These are phyloP conservation scores for Drosophila ezoana DNA, from an alignment of 2,888 invertebrate species.

Conservation along the genomic window DNA sequence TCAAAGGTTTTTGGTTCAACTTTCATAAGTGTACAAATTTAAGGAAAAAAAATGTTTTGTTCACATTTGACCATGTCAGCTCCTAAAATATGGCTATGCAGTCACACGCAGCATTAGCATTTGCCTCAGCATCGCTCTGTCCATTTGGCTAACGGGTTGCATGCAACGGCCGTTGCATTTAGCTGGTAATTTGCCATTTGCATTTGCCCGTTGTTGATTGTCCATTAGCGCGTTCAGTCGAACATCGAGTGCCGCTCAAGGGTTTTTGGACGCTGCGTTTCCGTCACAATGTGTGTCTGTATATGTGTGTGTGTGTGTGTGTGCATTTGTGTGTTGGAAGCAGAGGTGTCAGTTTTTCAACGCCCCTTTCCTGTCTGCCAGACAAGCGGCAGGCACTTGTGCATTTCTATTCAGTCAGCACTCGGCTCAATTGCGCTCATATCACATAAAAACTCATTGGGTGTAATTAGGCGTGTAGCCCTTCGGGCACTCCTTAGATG, in stretches of 20 bases:
- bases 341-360: constrained; percentile 65
- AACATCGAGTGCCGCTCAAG: constrained; percentile 40
- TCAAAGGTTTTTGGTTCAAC: too few relatives aligned
- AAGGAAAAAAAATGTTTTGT: not conserved
- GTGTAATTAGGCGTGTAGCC: constrained; percentile 68
- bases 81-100: too few relatives aligned
- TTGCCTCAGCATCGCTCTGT: constrained; percentile 4
- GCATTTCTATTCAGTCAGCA: constrained; percentile 16
- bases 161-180: constrained; percentile 47
- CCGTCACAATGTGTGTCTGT: constrained; percentile 15
- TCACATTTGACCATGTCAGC: not conserved
- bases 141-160: constrained; percentile 47
- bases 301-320: not conserved
- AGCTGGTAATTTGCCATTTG: constrained; percentile 60
- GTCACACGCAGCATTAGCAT: constrained; percentile 2
- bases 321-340: constrained; percentile 25
- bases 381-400: constrained; percentile 15
- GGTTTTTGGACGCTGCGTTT: constrained; percentile 20
- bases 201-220: constrained; percentile 60
- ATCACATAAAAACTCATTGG: constrained; percentile 63
- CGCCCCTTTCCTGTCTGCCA: constrained; percentile 34
- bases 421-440: constrained; percentile 25
- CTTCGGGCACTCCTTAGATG: constrained; percentile 37
- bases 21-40: too few relatives aligned
- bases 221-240: constrained; percentile 68